Evolutionary conservation across 2,888 invertebrate species (phyloP).

Genomic region (Leptinotarsa rubiginosa): DNA sequence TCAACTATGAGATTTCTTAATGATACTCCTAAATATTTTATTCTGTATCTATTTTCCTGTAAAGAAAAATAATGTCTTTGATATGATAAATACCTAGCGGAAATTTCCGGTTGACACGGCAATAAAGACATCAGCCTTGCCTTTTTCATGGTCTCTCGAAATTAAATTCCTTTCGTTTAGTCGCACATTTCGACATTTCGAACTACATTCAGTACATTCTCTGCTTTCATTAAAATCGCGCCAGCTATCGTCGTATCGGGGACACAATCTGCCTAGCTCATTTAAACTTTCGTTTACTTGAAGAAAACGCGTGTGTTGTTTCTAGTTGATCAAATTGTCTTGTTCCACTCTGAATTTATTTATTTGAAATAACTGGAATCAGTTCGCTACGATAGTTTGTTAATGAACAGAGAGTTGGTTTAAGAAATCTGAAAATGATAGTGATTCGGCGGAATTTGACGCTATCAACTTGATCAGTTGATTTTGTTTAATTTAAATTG

Average conservation of each 20-base stretch:
- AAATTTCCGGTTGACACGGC: no score
- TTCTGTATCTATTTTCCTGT: no score
- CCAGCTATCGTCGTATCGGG: background rate
- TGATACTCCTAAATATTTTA: no score
- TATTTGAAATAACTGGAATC: background rate
- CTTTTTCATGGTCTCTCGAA: slow-evolving; percentile 14
- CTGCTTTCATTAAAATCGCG: slow-evolving; percentile 10
- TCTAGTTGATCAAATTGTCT: background rate
- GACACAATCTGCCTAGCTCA: background rate
- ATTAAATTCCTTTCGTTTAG: slow-evolving; percentile 27
- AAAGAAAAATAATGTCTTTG: no score
- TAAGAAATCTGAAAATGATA: background rate
- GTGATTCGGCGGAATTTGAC: background rate
- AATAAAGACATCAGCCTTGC: slow-evolving; percentile 4
- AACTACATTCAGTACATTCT: slow-evolving; percentile 27
- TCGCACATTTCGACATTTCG: slow-evolving; percentile 9
- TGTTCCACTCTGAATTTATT: background rate
- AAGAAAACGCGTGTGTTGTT: slow-evolving; percentile 21
- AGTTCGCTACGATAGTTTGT: background rate
- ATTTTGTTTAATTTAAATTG: background rate
- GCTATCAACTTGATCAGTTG: background rate
- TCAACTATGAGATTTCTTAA: no score
- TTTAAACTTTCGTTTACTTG: slow-evolving; percentile 21
- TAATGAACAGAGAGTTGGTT: background rate
- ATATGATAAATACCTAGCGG: no score